phyloP scores from a whole-genome alignment of 2,113 vertebrate genomes.

The Hypomesus transpacificus region DNA sequence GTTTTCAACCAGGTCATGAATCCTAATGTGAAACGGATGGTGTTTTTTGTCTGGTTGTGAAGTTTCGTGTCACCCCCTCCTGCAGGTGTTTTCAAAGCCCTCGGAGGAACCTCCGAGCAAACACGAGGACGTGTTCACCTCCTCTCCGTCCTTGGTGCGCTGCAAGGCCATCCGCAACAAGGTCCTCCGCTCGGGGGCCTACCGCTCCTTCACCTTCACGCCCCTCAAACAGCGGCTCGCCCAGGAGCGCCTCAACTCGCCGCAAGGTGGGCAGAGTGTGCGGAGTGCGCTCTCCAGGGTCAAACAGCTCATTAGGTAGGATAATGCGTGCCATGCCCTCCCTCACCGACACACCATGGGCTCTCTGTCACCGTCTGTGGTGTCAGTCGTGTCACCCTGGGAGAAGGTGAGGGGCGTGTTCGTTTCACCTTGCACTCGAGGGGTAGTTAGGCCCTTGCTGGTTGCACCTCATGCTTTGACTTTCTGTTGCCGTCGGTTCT shows the following conservation, averaged over 20 bases:
- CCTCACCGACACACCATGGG: constrained; percentile 28
- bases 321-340: constrained; percentile 27
- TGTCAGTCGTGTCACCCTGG: constrained; percentile 7
- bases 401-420: constrained; percentile 4
- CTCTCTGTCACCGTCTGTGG: constrained; percentile 31
- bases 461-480: too few relatives aligned
- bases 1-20: too few relatives aligned
- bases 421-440: too few relatives aligned
- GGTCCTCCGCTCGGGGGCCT: constrained; percentile 86
- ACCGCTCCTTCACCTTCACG: constrained; percentile 85
- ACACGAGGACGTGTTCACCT: constrained; percentile 74
- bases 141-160: constrained; percentile 85
- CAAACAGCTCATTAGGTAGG: constrained; percentile 69
- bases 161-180: constrained; percentile 93
- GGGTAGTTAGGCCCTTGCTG: too few relatives aligned
- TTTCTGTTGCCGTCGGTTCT: too few relatives aligned
- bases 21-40: too few relatives aligned
- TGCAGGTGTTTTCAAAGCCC: constrained; percentile 39
- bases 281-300: constrained; percentile 64
- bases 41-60: too few relatives aligned
- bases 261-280: constrained; percentile 72
- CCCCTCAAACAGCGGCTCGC: constrained; percentile 74
- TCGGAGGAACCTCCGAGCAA: constrained; percentile 35
- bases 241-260: constrained; percentile 68
- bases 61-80: background rate